Base-by-base conservation (phyloP, 2,113 vertebrate genomes). In the Semicossyphus pulcher region DNA sequence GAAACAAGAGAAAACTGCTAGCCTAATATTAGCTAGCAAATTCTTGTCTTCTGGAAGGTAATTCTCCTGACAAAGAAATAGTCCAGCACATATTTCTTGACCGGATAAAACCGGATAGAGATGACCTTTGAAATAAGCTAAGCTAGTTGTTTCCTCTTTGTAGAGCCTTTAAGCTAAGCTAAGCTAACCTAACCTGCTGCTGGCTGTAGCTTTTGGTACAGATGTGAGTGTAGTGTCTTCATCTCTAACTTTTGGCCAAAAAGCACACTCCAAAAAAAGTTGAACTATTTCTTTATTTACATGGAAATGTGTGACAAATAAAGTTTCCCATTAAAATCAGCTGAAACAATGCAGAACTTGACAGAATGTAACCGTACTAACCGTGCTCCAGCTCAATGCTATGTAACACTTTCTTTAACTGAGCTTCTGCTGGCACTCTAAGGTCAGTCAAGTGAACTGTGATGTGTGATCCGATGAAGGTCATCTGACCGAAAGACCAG, bases 371-470 rank as follows among this genome's bases (percentile, higher is more conserved):
- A 6, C 16, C 20, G 7, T 44, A 7, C 41, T n/a, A 44, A 44
- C 41, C 18, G 20, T 5, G 15, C 39, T 16, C 18, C 5, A 44
- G 41, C 8, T n/a, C 7, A 20, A 20, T 44, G 6, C 21, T 20
- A 5, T 60, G 39, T 10, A 60, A 5, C 39, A n/a, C 25, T 42
- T 69, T 31, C 7, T 70, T 41, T 28, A 1, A 31, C 11, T 44
- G 1, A 74, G 28, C 68, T 23, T 47, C 41, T 21, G 34, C 54
- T 76, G 42, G 53, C 29, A 41, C 54, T 54, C 26, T 29, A 18
- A 73, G 62, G 62, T 69, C 44, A 67, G 53, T 72, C 48, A 39
- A 32, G 60, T 78, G 58, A 57, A 75, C 56, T 57, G 49, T 68
- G 70, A 79, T 63, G 31, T 47, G 21, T 73, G 54, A 78, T 65